Conservation (phyloP, 1,140 invertebrate species). For the Tetragonula clypearis region DNA sequence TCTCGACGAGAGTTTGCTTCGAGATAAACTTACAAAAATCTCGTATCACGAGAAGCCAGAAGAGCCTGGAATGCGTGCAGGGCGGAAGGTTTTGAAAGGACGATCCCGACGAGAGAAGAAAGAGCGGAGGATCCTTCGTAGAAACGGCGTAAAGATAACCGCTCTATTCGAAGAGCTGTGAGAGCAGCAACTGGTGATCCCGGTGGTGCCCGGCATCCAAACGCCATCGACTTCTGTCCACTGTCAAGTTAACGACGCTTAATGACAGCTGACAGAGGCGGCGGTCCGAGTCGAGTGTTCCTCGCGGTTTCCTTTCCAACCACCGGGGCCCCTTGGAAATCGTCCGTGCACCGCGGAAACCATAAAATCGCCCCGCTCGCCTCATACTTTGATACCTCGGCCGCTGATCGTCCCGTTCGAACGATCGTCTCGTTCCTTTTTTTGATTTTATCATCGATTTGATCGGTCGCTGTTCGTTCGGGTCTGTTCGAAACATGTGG, state of each 20-base stretch:
- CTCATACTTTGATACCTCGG: conserved; percentile 38
- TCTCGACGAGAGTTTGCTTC: neutral
- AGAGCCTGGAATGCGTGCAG: neutral
- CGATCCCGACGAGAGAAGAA: conserved; percentile 1
- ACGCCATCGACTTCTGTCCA: conserved; percentile 64
- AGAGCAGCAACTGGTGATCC: conserved; percentile 49
- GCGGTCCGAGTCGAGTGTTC: conserved; percentile 40
- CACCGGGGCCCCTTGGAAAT: conserved; percentile 8
- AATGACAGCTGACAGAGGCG: conserved; percentile 67
- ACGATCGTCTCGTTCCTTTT: neutral
- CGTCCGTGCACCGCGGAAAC: conserved; percentile 52
- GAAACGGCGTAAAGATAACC: conserved; percentile 67
- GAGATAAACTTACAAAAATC: neutral
- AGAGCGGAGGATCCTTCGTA: conserved; percentile 57
- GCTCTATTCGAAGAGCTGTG: conserved; percentile 56
- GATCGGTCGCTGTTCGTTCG: neutral
- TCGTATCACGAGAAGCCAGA: neutral
- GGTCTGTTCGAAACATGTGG: neutral
- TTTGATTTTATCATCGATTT: conserved; percentile 60
- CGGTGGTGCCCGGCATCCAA: conserved; percentile 24
- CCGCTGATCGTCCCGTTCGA: neutral
- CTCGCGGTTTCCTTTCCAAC: conserved; percentile 37
- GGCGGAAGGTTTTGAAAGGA: conserved; percentile 21
- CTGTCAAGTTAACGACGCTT: conserved; percentile 66
- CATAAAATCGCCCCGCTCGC: conserved; percentile 48